phyloP scores from a whole-genome alignment of 2,888 invertebrate genomes.

The Formica aserva region DNA sequence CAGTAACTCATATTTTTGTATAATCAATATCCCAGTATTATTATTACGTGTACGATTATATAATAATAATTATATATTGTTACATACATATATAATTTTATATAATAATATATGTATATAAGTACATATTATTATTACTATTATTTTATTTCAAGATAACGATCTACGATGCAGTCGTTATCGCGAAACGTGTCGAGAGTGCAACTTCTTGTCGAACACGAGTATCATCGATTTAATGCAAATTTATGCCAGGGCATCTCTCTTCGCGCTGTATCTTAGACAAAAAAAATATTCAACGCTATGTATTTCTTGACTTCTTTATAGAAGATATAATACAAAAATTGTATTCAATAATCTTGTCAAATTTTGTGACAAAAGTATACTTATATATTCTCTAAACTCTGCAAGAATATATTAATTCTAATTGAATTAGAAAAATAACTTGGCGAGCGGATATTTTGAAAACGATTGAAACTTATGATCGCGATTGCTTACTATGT shows the following conservation, averaged over 20 bases:
- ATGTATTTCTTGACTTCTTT: not conserved
- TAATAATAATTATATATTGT: no score
- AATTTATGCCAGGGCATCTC: not conserved
- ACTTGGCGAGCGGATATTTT: not conserved
- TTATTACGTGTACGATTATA: not conserved
- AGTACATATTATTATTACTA: not conserved
- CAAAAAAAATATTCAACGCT: not conserved
- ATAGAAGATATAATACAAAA: not conserved
- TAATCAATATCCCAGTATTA: not conserved
- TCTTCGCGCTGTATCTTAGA: not conserved
- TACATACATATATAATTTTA: no score
- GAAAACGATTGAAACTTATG: not conserved
- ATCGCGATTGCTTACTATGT: not conserved
- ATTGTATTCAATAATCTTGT: not conserved
- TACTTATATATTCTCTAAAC: not conserved
- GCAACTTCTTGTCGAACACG: not conserved
- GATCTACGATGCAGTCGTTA: not conserved
- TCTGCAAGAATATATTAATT: not conserved
- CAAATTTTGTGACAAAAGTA: no score
- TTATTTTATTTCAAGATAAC: not conserved
- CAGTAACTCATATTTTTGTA: not conserved
- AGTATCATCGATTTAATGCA: conserved; percentile 16
- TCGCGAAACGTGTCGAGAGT: not conserved
- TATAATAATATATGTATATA: no score
- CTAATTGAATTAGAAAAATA: not conserved